Conservation (phyloP, 2,888 invertebrate genomes). For the Mycalesis mineus region DNA sequence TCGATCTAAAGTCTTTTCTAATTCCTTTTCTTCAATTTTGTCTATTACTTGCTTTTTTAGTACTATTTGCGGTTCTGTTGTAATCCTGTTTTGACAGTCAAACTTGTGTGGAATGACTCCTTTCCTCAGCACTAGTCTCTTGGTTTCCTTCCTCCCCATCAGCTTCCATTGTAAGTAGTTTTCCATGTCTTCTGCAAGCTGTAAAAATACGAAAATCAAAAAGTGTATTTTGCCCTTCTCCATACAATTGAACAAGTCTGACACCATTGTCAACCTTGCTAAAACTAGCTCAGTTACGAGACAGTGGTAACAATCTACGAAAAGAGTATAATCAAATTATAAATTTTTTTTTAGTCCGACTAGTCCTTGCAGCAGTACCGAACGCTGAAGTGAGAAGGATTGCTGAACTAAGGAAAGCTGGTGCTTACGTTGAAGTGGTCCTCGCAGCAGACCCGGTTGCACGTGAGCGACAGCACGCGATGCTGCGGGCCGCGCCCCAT, state of each 20-base stretch:
- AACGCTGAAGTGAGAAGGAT: neutral
- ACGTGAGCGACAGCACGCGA: neutral
- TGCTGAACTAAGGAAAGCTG: too few relatives aligned
- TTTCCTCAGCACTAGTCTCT: neutral
- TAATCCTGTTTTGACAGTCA: neutral
- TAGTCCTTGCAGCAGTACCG: too few relatives aligned
- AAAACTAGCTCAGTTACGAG: too few relatives aligned
- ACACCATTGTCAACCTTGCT: too few relatives aligned
- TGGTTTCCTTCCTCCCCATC: neutral
- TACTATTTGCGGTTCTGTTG: neutral
- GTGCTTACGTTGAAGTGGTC: neutral
- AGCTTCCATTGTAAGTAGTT: neutral
- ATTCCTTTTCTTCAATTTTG: neutral
- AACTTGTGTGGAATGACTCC: neutral
- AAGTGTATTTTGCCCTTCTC: too few relatives aligned
- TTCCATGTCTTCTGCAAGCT: neutral
- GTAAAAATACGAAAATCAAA: neutral
- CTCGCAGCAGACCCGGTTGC: slow-evolving; percentile 5
- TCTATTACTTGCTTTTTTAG: neutral
- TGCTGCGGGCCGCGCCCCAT: neutral
- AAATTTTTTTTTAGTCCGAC: too few relatives aligned
- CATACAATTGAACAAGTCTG: too few relatives aligned
- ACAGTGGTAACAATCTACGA: too few relatives aligned
- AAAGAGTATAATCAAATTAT: too few relatives aligned
- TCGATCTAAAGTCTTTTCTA: neutral